These are phyloP conservation scores for Hypomesus transpacificus DNA, from an alignment of 2,113 vertebrate species.

Conservation along the genomic window DNA sequence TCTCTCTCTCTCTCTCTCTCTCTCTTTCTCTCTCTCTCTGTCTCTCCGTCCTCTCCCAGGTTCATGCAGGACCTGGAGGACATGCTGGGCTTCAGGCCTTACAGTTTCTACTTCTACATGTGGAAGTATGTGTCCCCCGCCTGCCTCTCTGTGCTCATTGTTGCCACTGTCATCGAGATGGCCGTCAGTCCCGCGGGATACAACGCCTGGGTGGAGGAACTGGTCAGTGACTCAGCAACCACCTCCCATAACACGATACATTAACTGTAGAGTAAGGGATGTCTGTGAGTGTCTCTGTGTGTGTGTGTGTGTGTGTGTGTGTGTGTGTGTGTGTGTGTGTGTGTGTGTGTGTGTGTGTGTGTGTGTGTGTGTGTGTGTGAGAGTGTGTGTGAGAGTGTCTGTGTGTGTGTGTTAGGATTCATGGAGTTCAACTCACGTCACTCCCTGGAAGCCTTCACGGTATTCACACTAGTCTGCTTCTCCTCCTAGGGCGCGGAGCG, in stretches of 20 bases:
- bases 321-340: background rate
- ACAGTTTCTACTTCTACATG: constrained; percentile 90
- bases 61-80: constrained; percentile 98
- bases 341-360: background rate
- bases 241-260: background rate
- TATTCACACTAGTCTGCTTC: too few species aligned
- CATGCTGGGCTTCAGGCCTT: constrained; percentile 95
- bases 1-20: background rate
- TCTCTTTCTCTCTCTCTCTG: background rate
- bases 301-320: background rate
- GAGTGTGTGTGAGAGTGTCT: too few species aligned
- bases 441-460: too few species aligned
- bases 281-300: background rate
- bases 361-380: background rate
- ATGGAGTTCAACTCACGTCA: too few species aligned
- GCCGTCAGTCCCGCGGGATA: constrained; percentile 89
- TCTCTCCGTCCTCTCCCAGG: constrained; percentile 58
- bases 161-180: constrained; percentile 88
- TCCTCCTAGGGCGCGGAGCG: constrained; percentile 80
- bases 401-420: background rate
- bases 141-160: constrained; percentile 84
- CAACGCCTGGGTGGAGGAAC: constrained; percentile 90
- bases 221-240: constrained; percentile 72
- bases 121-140: constrained; percentile 95
- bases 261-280: background rate